Percentiles rank a stretch among this genome's conserved stretches.
Evolutionary conservation across 2,113 vertebrate genomes (phyloP).

Genomic region (Candoia aspera): DNA sequence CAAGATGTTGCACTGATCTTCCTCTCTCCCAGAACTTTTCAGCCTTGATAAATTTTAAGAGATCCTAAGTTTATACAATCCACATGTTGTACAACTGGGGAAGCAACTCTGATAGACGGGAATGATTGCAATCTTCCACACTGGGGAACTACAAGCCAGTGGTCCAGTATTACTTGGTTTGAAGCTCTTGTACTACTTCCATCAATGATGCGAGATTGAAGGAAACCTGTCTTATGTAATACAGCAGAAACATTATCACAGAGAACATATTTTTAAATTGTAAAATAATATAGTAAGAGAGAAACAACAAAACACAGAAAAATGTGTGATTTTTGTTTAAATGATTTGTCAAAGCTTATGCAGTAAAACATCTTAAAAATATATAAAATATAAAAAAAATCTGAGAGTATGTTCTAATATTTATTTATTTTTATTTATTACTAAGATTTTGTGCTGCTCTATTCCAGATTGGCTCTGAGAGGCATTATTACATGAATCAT

Average conservation of each 20-base stretch:
- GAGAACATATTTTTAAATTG: neutral
- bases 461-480: neutral
- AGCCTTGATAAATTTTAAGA: neutral
- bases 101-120: neutral
- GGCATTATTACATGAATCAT: neutral
- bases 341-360: neutral
- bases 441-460: neutral
- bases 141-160: neutral
- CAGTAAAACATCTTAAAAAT: neutral
- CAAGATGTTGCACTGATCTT: neutral
- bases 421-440: neutral
- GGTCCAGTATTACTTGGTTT: neutral
- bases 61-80: neutral
- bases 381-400: neutral
- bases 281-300: neutral
- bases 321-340: neutral
- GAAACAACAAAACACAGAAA: neutral
- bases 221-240: neutral
- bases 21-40: neutral
- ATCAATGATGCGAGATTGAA: neutral
- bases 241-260: neutral
- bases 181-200: neutral
- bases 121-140: neutral
- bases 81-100: neutral
- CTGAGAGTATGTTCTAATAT: neutral